Evolutionary conservation across 2,113 vertebrate species (phyloP), one percentile per base, ranked within the genome.

Genomic region (Crypturellus undulatus): DNA sequence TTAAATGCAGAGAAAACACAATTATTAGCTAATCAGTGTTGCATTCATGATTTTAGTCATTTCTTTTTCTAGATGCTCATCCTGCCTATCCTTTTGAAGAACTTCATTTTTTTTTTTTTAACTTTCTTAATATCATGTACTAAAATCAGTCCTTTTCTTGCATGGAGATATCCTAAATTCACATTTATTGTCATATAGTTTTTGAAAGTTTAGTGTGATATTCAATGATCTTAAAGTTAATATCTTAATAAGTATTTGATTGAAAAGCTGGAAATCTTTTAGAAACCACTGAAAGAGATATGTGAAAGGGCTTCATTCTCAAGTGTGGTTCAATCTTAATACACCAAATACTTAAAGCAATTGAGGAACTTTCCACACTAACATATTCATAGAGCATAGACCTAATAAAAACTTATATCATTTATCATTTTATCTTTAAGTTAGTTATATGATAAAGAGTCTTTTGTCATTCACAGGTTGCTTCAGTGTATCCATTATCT

Each of bases 391-490:
- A 59, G 56, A 67, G 42, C 13, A 43, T 3, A 75, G 12, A 67
- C 36, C 7, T 75, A 59, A n/a, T 58, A 62, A 78, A 77, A 84
- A 47, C 7, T 89, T 77, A 20, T 0, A 47, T 54, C 25, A 47
- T 14, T 28, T 14, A 78, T 5, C 38, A 38, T 38, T 38, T 38
- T 38, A 38, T n/a, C 2, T 63, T 80, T 36, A 10, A 14, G 8
- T 63, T 52, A 65, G 67, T 84, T 81, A 25, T 80, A 2, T 34
- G 64, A 25, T 64, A 51, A 3, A 6, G 5, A 59, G 12, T 43
- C 12, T 62, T 9, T 3, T 40, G 4, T 51, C 67, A 30, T 71
- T 38, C 1, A 0, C 68, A 12, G 3, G 14, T 56, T 76, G 1
- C 9, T 63, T 88, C 54, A 65, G 24, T 64, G 54, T 68, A 60